Evolutionary conservation across 1,140 invertebrate species (phyloP).

Genomic region (Rhopalosiphum maidis): DNA sequence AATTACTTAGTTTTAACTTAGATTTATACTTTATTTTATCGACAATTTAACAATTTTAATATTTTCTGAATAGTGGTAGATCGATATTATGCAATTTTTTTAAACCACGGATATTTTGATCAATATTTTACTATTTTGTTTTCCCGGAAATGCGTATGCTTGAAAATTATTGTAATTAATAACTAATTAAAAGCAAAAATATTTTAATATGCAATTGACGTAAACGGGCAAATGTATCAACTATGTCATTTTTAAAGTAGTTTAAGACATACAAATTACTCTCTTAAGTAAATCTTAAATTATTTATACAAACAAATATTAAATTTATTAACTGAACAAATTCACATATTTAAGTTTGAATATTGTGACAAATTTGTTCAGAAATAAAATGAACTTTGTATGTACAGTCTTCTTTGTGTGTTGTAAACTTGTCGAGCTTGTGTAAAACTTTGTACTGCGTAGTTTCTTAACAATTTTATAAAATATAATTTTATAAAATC

Average conservation of each 20-base stretch:
- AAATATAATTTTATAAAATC: slow-evolving; percentile 29
- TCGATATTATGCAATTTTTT: no score
- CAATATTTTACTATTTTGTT: background rate
- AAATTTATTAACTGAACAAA: background rate
- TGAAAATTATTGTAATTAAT: no score
- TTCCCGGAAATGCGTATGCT: no score
- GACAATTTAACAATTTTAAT: background rate
- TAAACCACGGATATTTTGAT: rapidly evolving
- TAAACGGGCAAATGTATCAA: background rate
- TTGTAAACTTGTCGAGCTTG: background rate
- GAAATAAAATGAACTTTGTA: background rate
- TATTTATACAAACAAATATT: background rate
- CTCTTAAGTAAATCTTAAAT: background rate
- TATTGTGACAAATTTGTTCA: background rate
- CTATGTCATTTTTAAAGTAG: background rate
- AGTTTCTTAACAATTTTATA: background rate
- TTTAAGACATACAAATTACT: background rate
- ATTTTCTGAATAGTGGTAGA: background rate
- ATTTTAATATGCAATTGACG: background rate
- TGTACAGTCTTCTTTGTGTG: background rate
- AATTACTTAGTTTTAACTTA: background rate
- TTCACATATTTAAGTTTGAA: background rate
- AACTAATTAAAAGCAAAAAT: background rate
- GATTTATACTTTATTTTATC: background rate
- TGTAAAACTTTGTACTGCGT: background rate